Evolutionary conservation across 2,113 vertebrate species (phyloP).

Genomic region (Atherinomorus stipes): DNA sequence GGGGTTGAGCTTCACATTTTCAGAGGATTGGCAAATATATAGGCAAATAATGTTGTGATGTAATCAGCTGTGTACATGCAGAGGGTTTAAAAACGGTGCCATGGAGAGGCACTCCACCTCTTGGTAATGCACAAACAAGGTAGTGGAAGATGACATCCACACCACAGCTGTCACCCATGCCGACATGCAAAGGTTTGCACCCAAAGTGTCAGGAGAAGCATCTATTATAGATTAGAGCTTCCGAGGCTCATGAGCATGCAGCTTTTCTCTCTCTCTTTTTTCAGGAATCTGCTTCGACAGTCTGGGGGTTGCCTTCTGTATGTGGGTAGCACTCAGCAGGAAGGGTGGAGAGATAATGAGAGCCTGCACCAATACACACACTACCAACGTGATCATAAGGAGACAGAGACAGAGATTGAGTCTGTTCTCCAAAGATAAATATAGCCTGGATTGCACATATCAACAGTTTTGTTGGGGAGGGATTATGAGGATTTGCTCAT

Average conservation of each 20-base stretch:
- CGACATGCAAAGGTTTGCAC: slow-evolving; percentile 20
- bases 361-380: slow-evolving; percentile 48
- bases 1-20: neutral
- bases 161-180: slow-evolving; percentile 24
- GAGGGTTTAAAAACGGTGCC: neutral
- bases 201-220: slow-evolving; percentile 17
- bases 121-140: slow-evolving; percentile 15
- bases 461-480: neutral
- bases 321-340: slow-evolving; percentile 54
- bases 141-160: neutral
- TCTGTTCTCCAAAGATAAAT: slow-evolving; percentile 16
- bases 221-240: slow-evolving; percentile 32
- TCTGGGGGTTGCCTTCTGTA: slow-evolving; percentile 26
- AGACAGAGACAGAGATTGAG: slow-evolving; percentile 13
- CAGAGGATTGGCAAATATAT: neutral
- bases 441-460: slow-evolving; percentile 13
- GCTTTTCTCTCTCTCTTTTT: slow-evolving; percentile 8
- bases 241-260: slow-evolving; percentile 4
- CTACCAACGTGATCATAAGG: slow-evolving; percentile 36
- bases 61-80: neutral
- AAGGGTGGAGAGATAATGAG: slow-evolving; percentile 72
- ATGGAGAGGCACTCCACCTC: neutral
- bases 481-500: slow-evolving; percentile 9
- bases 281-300: slow-evolving; percentile 25
- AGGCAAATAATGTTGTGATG: neutral